Percentiles rank a stretch among this genome's conserved stretches.
These are phyloP conservation scores for Hippasteria phrygiana DNA, from an alignment of 53 echinoderm and acorn worm species.

Conservation along the genomic window DNA sequence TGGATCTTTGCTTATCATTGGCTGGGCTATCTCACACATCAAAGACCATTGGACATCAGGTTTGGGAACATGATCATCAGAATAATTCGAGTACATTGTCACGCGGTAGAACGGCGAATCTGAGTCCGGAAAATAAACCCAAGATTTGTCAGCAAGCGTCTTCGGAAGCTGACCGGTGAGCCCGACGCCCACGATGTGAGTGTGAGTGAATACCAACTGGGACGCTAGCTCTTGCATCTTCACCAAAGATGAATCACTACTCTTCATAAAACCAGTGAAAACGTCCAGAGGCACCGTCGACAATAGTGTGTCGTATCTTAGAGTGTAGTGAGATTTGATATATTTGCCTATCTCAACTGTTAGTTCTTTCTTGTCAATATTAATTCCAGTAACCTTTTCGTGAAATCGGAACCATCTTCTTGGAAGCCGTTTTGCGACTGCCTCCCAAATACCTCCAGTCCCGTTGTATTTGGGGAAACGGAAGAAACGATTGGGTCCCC, in stretches of 20 bases:
- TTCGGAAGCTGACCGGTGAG: constrained; percentile 47
- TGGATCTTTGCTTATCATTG: not conserved
- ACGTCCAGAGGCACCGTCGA: constrained; percentile 53
- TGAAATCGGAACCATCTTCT: constrained; percentile 57
- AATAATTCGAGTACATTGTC: constrained; percentile 59
- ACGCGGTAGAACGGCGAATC: constrained; percentile 68
- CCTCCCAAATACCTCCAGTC: constrained; percentile 49
- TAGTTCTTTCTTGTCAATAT: constrained; percentile 30
- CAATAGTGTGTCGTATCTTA: constrained; percentile 36
- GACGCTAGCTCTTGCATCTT: constrained; percentile 11
- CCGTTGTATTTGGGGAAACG: constrained; percentile 57
- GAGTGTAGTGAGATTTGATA: not conserved
- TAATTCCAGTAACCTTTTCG: constrained; percentile 17
- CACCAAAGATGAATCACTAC: not conserved
- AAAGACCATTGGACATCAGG: constrained; percentile 42
- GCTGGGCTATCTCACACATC: constrained; percentile 62
- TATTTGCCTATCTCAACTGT: not conserved
- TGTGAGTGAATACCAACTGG: constrained; percentile 54
- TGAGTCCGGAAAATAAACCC: too few species aligned
- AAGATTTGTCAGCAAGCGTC: constrained; percentile 45
- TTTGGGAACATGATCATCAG: constrained; percentile 58
- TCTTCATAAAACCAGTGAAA: not conserved
- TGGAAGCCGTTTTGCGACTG: constrained; percentile 36
- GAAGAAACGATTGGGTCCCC: constrained; percentile 54
- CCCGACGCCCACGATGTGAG: constrained; percentile 62